These are phyloP conservation scores for Drosophila tristis DNA, from an alignment of 1,140 invertebrate species.

Conservation along the genomic window DNA sequence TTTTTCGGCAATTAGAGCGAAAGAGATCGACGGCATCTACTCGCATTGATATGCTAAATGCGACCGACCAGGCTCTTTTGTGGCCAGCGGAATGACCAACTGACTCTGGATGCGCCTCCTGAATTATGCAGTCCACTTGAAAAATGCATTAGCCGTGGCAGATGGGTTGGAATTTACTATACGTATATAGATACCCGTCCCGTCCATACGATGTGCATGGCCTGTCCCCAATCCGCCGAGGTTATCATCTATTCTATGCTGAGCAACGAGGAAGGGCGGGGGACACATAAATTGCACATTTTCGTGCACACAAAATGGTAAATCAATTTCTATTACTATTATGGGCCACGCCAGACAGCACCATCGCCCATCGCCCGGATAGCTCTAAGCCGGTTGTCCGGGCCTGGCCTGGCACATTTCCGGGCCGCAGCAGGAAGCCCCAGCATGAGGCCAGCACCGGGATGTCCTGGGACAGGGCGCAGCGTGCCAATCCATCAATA, in stretches of 20 bases:
- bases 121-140: slow-evolving; percentile 71
- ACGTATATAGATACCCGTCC: slow-evolving; percentile 19
- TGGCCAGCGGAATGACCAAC: slow-evolving; percentile 43
- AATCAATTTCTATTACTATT: slow-evolving; percentile 81
- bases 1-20: slow-evolving; percentile 69
- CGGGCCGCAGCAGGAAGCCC: slow-evolving; percentile 31
- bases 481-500: slow-evolving; percentile 70
- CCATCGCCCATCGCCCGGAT: slow-evolving; percentile 10
- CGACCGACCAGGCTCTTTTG: not conserved
- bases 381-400: slow-evolving; percentile 64
- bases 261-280: slow-evolving; percentile 19
- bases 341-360: slow-evolving; percentile 16
- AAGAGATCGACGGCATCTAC: slow-evolving; percentile 10
- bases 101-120: slow-evolving; percentile 49
- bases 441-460: slow-evolving; percentile 11
- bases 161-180: slow-evolving; percentile 32
- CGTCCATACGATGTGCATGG: slow-evolving; percentile 6
- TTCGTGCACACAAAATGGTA: slow-evolving; percentile 74
- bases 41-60: slow-evolving; percentile 55
- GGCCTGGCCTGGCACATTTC: slow-evolving; percentile 68
- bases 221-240: slow-evolving; percentile 55
- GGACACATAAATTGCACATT: slow-evolving; percentile 76
- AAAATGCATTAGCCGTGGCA: slow-evolving; percentile 69
- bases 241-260: slow-evolving; percentile 52
- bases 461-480: slow-evolving; percentile 10